Percentiles rank a stretch among this genome's conserved stretches.
phyloP scores from a whole-genome alignment of 2,113 vertebrate genomes.

The Mustelus asterias region DNA sequence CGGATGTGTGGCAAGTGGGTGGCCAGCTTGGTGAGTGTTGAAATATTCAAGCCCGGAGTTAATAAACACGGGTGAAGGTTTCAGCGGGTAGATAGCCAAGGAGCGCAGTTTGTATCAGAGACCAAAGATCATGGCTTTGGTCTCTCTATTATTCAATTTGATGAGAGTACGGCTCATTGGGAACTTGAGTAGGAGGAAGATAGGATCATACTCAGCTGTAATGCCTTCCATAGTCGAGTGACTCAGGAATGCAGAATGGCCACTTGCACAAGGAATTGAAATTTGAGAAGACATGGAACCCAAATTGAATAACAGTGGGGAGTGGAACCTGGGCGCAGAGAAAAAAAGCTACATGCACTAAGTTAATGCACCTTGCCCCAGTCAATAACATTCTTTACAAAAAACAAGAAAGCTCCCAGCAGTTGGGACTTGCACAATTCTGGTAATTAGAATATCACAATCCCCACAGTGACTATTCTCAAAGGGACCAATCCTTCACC shows the following conservation, averaged over 20 bases:
- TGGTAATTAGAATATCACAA: background rate
- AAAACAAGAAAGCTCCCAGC: background rate
- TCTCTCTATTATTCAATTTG: background rate
- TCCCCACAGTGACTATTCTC: background rate
- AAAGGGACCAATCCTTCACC: background rate
- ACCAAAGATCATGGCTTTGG: no score
- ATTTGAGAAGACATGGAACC: background rate
- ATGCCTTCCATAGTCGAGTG: background rate
- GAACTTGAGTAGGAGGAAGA: background rate
- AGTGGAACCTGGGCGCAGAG: background rate
- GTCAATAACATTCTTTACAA: background rate
- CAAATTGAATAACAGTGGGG: background rate
- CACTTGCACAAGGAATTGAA: background rate
- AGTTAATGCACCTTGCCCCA: background rate
- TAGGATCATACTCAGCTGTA: background rate
- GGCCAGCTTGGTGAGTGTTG: no score
- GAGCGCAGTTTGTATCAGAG: no score
- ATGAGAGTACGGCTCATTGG: background rate
- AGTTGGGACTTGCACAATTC: constrained; percentile 12
- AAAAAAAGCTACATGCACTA: background rate
- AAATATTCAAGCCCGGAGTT: no score
- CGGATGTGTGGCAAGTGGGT: no score
- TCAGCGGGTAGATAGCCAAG: no score
- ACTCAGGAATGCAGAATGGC: background rate
- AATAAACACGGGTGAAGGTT: no score